Percentiles rank a stretch among this genome's conserved stretches.
These are phyloP conservation scores for Parapristionchus giblindavisi DNA, from an alignment of 2,888 invertebrate genomes.

Conservation along the genomic window DNA sequence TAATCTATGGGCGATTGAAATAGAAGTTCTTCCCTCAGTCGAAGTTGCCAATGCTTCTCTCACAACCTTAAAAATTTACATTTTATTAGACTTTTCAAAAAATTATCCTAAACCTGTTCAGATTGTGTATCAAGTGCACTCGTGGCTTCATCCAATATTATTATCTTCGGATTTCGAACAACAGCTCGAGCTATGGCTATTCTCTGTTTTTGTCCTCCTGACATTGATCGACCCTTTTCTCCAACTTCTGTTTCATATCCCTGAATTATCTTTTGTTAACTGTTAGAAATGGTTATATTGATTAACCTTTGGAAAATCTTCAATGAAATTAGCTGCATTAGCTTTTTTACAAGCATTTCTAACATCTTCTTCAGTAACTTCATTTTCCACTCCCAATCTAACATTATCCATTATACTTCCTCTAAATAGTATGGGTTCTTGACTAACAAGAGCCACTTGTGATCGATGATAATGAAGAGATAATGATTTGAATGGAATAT, in stretches of 20 bases:
- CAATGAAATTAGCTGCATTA: conserved; percentile 70
- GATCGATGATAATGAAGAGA: conserved; percentile 79
- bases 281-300: too few species aligned
- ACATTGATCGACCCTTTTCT: too few species aligned
- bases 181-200: too few species aligned
- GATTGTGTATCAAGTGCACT: too few species aligned
- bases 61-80: background rate
- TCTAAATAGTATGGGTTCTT: conserved; percentile 87
- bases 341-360: conserved; percentile 67
- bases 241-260: too few species aligned
- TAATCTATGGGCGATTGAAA: conserved; percentile 33
- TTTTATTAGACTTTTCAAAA: too few species aligned
- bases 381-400: conserved; percentile 13
- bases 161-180: too few species aligned
- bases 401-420: conserved; percentile 11
- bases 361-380: conserved; percentile 61
- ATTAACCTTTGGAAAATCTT: conserved; percentile 48
- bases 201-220: too few species aligned
- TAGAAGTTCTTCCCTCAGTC: conserved; percentile 12
- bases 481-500: conserved; percentile 76
- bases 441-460: conserved; percentile 87
- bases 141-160: too few species aligned
- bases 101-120: too few species aligned
- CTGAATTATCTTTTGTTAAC: too few species aligned
- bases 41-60: conserved; percentile 10